A percentile compares a stretch with the other conserved stretches of the same genome.
These are phyloP conservation scores for Pithecia hirsuta DNA, from an alignment of 2,797 vertebrate genomes.

Conservation along the genomic window DNA sequence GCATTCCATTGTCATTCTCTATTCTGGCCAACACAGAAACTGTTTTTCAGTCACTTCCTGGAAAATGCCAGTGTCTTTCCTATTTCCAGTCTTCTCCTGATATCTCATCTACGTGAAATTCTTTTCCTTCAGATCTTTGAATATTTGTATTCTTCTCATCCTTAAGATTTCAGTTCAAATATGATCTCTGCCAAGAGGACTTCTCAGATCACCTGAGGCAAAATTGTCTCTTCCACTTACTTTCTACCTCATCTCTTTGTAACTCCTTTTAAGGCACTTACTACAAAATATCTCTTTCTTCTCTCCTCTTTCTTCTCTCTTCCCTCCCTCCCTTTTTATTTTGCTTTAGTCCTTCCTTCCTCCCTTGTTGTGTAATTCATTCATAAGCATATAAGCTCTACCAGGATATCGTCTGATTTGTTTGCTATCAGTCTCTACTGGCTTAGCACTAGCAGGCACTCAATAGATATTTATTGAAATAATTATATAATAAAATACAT, in stretches of 20 bases:
- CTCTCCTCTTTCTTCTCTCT: neutral
- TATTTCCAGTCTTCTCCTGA: neutral
- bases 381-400: neutral
- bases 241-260: neutral
- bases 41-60: neutral
- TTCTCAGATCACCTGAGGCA: neutral
- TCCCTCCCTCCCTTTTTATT: neutral
- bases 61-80: neutral
- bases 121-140: neutral
- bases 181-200: neutral
- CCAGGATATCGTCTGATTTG: neutral
- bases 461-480: neutral
- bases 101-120: neutral
- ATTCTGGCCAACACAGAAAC: neutral
- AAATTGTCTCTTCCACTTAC: neutral
- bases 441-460: neutral
- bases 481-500: neutral
- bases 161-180: neutral
- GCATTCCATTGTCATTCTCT: neutral
- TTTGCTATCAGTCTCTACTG: neutral
- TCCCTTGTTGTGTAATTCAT: neutral
- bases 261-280: neutral
- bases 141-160: neutral
- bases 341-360: neutral
- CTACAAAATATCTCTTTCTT: neutral